phyloP scores from a whole-genome alignment of 1,140 invertebrate genomes.

The Mizuhopecten yessoensis region DNA sequence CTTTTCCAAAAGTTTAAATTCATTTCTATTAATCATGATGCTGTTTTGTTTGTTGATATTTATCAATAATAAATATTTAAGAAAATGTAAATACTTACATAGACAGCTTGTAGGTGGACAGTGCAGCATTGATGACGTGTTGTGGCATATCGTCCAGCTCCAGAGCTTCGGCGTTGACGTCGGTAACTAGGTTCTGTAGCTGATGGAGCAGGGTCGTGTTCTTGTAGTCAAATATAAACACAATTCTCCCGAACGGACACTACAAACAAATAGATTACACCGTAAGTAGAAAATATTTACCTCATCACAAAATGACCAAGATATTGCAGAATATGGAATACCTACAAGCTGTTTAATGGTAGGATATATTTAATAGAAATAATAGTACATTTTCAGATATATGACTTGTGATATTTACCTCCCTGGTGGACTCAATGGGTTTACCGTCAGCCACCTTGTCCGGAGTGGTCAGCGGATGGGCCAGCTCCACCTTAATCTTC shows the following conservation, averaged over 20 bases:
- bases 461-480: conserved; percentile 76
- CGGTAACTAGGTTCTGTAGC: conserved; percentile 74
- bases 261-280: conserved; percentile 59
- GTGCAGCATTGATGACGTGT: conserved; percentile 80
- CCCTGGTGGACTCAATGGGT: conserved; percentile 62
- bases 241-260: conserved; percentile 81
- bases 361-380: too few species aligned
- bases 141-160: conserved; percentile 78
- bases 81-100: conserved; percentile 71
- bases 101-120: conserved; percentile 82
- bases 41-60: too few species aligned
- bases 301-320: too few species aligned
- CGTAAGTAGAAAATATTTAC: neutral
- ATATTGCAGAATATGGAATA: too few species aligned
- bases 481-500: conserved; percentile 79
- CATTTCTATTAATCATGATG: too few species aligned
- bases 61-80: too few species aligned
- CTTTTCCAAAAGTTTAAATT: too few species aligned
- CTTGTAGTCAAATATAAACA: conserved; percentile 79
- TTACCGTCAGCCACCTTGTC: conserved; percentile 70
- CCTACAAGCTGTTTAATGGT: too few species aligned
- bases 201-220: conserved; percentile 74
- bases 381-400: too few species aligned
- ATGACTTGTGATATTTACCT: conserved; percentile 67
- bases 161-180: conserved; percentile 79